Base-by-base conservation (phyloP, 2,888 invertebrate genomes). In the Julus scandinavius region DNA sequence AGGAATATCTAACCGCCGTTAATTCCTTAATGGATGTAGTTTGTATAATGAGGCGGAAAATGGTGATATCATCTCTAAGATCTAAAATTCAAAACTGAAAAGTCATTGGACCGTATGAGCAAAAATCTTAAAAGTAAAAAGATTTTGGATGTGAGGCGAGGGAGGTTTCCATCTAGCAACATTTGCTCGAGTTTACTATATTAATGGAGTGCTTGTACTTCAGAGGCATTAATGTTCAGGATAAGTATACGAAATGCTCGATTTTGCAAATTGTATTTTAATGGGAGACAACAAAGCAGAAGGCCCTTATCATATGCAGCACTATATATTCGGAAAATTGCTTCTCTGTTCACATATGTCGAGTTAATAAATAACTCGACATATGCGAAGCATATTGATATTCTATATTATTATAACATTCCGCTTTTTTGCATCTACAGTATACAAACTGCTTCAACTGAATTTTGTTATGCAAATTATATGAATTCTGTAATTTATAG, bases 1-100 rank as follows among this genome's bases (percentile, higher is more conserved):
- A 80, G 80, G 80, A 80, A 80, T 80, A 38, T 80, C 80, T 80
- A 6, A 80, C 80, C 80, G 80, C 38, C 80, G 80, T 80, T 80
- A 80, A 80, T 80, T 80, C 80, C 80, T 38, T 80, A 80, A 80
- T 80, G 80, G 80, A 80, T 80, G 80, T 80, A 80, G 29, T 80
- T 29, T 80, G 80, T 29, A 80, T 80, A 80, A 80, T 80, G 80
- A 80, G 80, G 80, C 80, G 38, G 38, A 80, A 80, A 80, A 80
- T 80, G 80, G 38, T 38, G 80, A 80, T 80, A 80, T 80, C 80
- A 80, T 80, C 80, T 80, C 80, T 80, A 13, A 38, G 29, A 80
- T 80, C 80, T 29, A 80, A 80, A 29, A 29, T 80, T 80, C 38
- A 80, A 80, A 80, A 80, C 13, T 80, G 80, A 15, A 80, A 80